Base-by-base conservation (phyloP, 2,113 vertebrate species). In the Micromys minutus region DNA sequence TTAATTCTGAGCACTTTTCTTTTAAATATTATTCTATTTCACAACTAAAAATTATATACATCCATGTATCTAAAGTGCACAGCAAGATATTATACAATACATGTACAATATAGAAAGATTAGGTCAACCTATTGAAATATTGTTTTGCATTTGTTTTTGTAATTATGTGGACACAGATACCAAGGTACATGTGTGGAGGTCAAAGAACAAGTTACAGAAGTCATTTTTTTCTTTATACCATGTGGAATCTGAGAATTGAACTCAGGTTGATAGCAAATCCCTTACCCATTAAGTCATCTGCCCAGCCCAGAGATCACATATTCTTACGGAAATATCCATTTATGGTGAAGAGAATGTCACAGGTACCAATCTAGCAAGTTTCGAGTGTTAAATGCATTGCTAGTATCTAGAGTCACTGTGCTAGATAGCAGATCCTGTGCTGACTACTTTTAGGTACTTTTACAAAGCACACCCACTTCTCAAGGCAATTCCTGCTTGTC, bases 351-450 rank as follows among this genome's bases (percentile, higher is more conserved):
- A n/a, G 13, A n/a, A 31, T 26, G 36, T 76, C 61, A 69, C 13
- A 79, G 7, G n/a, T 59, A 19, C 59, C 26, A 17, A 34, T 42
- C n/a, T 59, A 16, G 91, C 24, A 39, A 42, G 52, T n/a, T 59
- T 52, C 0, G 0, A 71, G 7, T 9, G 42, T 13, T 42, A 21
- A 42, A 19, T 9, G 9, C 1, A 31, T 63, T 42, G 3, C 13
- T 26, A 36, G 26, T 63, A 42, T 52, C 55, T 9, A 42, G 9
- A 42, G 26, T 52, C n/a, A 52, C 29, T 4, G 3, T 16, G 50
- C 24, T 72, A 52, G 67, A 72, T 15, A 55, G 17, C 3, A 63
- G 55, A 22, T 4, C 34, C 61, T 22, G 34, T 52, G 55, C 76
- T 26, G 19, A 83, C 12, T 36, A 19, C 29, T 26, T 52, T 5